Percentiles rank a stretch among this genome's conserved stretches.
phyloP scores from a whole-genome alignment of 2,113 vertebrate species.

The Girardinichthys multiradiatus region DNA sequence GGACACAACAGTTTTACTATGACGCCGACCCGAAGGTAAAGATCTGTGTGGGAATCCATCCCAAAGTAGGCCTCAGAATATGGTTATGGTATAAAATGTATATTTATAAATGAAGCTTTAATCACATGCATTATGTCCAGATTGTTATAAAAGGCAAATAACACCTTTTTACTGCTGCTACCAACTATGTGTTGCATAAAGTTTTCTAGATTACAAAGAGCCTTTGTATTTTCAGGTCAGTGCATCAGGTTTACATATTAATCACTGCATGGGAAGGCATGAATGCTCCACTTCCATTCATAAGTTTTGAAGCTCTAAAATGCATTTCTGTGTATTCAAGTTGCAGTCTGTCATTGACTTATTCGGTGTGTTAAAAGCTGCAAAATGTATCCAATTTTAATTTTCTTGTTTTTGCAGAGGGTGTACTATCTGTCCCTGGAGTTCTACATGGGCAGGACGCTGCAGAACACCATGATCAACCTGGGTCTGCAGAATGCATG shows the following conservation, averaged over 20 bases:
- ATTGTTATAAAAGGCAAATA: neutral
- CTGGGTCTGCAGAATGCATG: constrained; percentile 96
- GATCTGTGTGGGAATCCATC: neutral
- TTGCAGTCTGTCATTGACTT: neutral
- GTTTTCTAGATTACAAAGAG: neutral
- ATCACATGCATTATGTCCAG: too few relatives aligned
- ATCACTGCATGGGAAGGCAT: neutral
- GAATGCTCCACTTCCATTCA: neutral
- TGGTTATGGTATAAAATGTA: too few relatives aligned
- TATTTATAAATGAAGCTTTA: too few relatives aligned
- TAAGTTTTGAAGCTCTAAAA: neutral
- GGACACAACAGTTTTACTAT: constrained; percentile 94
- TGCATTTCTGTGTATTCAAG: neutral
- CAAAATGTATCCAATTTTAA: neutral
- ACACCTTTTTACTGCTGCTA: neutral
- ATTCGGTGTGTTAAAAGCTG: neutral
- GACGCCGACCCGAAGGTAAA: constrained; percentile 91
- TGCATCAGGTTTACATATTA: constrained; percentile 8
- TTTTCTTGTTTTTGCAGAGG: constrained; percentile 75
- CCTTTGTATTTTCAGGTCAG: neutral
- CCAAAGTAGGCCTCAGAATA: too few relatives aligned
- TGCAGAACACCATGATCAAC: constrained; percentile 98
- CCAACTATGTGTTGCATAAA: constrained; percentile 11
- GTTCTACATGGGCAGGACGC: constrained; percentile 95
- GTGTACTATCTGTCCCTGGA: constrained; percentile 97